These are phyloP conservation scores for Albula goreensis DNA, from an alignment of 2,113 vertebrate species.

Conservation along the genomic window DNA sequence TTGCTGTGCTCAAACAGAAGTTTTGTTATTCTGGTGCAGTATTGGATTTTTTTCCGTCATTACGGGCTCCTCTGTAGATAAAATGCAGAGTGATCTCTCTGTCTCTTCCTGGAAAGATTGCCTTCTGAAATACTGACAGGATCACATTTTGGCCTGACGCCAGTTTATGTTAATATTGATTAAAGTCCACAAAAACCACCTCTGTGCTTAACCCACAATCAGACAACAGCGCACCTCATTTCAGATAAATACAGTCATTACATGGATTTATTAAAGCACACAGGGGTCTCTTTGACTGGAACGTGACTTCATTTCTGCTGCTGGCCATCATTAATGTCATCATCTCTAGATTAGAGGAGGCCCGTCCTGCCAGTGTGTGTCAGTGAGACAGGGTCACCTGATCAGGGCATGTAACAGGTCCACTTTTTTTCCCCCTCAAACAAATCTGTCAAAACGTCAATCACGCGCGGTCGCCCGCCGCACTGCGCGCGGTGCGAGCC, in stretches of 20 bases:
- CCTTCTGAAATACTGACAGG: conserved; percentile 16
- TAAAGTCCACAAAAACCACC: conserved; percentile 45
- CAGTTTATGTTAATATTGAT: conserved; percentile 47
- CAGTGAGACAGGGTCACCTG: conserved; percentile 61
- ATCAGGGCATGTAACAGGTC: conserved; percentile 58
- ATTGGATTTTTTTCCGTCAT: not conserved
- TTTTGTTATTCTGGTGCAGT: not conserved
- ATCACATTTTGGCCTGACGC: conserved; percentile 31
- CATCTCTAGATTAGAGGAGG: conserved; percentile 30
- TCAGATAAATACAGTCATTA: conserved; percentile 53
- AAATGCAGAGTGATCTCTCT: conserved; percentile 10
- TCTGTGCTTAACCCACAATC: conserved; percentile 32
- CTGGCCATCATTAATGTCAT: conserved; percentile 67
- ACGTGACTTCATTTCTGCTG: conserved; percentile 30
- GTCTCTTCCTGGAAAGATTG: conserved; percentile 39
- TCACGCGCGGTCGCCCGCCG: not conserved
- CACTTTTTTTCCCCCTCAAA: conserved; percentile 13
- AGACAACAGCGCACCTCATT: conserved; percentile 21
- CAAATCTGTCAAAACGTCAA: conserved; percentile 43
- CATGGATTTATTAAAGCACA: conserved; percentile 46
- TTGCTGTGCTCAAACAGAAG: not conserved
- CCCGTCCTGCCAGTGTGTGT: conserved; percentile 41
- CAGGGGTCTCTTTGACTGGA: conserved; percentile 50
- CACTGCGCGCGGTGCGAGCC: not conserved
- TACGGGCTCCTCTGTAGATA: not conserved